phyloP scores from a whole-genome alignment of 2,113 vertebrate genomes.

The Casuarius casuarius region DNA sequence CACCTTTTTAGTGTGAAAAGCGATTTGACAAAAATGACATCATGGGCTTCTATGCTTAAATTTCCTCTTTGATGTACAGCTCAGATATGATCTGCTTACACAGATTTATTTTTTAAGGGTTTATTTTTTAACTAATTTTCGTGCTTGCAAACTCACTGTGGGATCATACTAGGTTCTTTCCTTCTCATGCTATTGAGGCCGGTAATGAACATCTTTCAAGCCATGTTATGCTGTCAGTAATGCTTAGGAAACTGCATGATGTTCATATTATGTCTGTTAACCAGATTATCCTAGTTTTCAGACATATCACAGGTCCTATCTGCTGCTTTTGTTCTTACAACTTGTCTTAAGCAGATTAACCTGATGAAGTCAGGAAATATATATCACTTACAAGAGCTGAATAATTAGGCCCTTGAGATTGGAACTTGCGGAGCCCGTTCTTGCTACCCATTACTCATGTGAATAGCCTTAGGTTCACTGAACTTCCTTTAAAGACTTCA shows the following conservation, averaged over 20 bases:
- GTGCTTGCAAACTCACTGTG: not conserved
- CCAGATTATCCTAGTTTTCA: not conserved
- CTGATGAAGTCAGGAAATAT: not conserved
- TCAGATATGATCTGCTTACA: not conserved
- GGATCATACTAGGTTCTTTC: not conserved
- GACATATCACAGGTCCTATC: not conserved
- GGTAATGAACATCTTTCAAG: not conserved
- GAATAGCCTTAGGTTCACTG: not conserved
- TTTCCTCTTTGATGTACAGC: not conserved
- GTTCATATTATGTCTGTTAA: not conserved
- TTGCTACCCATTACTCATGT: not conserved
- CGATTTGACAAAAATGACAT: not conserved
- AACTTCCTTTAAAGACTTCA: not conserved
- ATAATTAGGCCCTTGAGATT: not conserved
- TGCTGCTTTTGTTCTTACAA: not conserved
- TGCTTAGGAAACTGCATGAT: accelerated
- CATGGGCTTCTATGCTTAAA: not conserved
- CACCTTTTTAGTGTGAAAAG: not conserved
- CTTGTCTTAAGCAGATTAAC: not conserved
- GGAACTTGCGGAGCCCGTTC: not conserved
- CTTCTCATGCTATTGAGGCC: accelerated
- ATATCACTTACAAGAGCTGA: not conserved
- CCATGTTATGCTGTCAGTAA: not conserved
- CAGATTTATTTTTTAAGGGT: too few species aligned
- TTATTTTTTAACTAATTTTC: not conserved